Base-by-base conservation (phyloP, 2,797 vertebrate species). In the Microctenopoma steveboyesi region DNA sequence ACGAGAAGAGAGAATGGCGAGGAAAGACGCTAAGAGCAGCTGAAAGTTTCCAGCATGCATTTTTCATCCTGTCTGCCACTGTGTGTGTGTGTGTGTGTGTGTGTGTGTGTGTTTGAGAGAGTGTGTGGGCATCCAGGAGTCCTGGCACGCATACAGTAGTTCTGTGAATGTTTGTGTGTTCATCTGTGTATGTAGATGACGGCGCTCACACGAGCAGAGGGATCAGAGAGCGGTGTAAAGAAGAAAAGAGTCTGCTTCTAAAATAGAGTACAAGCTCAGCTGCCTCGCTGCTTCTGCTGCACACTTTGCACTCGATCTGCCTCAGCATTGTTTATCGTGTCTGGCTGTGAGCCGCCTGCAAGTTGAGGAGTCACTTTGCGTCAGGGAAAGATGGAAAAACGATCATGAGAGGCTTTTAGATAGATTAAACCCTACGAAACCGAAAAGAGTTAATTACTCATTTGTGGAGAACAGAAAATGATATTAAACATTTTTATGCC, bases 1-100 rank as follows among this genome's bases (percentile, higher is more conserved):
- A 42, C 13, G 63, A 68, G 52, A 48, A 35, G 27, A 67, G 68
- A 74, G 64, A 66, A 69, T 22, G 25, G 76, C 59, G 68, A 78
- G 72, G 79, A 81, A 72, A 27, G 53, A 81, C 65, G 84, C 69
- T 67, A 67, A 61, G 71, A 71, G 72, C 45, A 42, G 72, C 69
- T 78, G 67, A 83, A 89, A 88, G 85, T 92, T 91, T 85, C 64
- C 79, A 67, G 59, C 84, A 89, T 90, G 89, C 79, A 88, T 92
- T 89, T 90, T 91, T 89, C 71, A 89, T 89, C 57, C 50, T 63
- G 57, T 78, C 69, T 18, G 22, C 22, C 22, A 22, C 22, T 22
- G 40, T 65, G 79, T 76, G 74, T 59, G 46, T 76, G 71, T 16
- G 10, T 30, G 64, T 64, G 35, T 64, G 28, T 60, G 37, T 63